Percentiles rank a stretch among this genome's conserved stretches.
Conservation (phyloP, 1,140 invertebrate species). For the Mercenaria mercenaria region DNA sequence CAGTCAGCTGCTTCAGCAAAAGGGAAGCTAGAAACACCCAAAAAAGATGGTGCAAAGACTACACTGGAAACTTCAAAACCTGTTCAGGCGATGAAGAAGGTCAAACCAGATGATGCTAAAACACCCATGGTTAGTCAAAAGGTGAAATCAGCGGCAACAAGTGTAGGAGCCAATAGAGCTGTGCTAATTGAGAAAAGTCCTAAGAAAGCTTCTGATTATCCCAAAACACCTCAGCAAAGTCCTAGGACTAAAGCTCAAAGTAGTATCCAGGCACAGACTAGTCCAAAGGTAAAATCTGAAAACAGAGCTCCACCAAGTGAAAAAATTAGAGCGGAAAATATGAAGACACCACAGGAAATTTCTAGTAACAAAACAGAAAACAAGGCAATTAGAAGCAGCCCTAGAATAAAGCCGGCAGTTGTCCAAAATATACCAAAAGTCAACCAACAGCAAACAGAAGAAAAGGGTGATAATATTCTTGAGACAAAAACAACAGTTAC, state of each 20-base stretch:
- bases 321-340: not conserved
- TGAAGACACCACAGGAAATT: not conserved
- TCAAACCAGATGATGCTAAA: not conserved
- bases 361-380: not conserved
- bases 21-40: not conserved
- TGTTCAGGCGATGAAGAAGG: not conserved
- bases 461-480: not conserved
- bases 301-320: not conserved
- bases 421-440: not conserved
- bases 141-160: not conserved
- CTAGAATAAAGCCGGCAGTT: not conserved
- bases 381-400: not conserved
- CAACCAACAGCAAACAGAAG: not conserved
- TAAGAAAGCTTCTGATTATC: not conserved
- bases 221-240: not conserved
- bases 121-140: not conserved
- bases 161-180: not conserved
- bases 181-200: not conserved
- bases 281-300: not conserved
- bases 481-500: not conserved
- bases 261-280: not conserved
- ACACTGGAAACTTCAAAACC: not conserved
- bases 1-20: not conserved
- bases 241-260: not conserved
- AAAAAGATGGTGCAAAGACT: not conserved